phyloP scores from a whole-genome alignment of 2,888 invertebrate genomes.

The Orgyia antiqua region DNA sequence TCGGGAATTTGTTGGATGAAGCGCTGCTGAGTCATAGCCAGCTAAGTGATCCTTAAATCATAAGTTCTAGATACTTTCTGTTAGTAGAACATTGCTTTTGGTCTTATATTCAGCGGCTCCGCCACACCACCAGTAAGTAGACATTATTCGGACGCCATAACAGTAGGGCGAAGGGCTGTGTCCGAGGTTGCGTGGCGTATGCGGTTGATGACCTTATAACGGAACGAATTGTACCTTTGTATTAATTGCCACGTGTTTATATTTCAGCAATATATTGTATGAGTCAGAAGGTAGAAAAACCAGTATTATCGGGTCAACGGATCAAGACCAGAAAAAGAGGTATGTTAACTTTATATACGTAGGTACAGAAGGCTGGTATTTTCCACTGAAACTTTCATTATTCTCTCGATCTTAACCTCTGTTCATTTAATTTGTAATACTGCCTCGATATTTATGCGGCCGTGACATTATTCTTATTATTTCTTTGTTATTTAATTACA shows the following conservation, averaged over 20 bases:
- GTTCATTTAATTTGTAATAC: too few relatives aligned
- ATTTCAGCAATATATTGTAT: constrained; percentile 94
- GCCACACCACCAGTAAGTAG: constrained; percentile 42
- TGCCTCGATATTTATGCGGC: too few relatives aligned
- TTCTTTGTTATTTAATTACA: too few relatives aligned
- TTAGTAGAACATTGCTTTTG: constrained; percentile 32
- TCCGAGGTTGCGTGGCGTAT: constrained; percentile 27
- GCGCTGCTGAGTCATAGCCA: constrained; percentile 42
- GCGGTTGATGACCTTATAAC: constrained; percentile 66
- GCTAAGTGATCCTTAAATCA: constrained; percentile 32
- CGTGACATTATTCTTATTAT: too few relatives aligned
- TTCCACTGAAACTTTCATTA: too few relatives aligned
- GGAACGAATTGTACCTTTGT: constrained; percentile 34
- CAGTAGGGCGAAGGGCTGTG: constrained; percentile 33
- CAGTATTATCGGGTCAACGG: constrained; percentile 99
- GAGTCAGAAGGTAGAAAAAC: constrained; percentile 99
- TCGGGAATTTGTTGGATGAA: constrained; percentile 18
- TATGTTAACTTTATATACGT: constrained; percentile 57
- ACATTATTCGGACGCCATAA: constrained; percentile 45
- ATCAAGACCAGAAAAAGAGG: constrained; percentile 99
- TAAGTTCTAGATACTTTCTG: too few relatives aligned
- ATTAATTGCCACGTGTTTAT: constrained; percentile 74
- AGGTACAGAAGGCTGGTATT: too few relatives aligned
- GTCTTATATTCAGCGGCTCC: constrained; percentile 31
- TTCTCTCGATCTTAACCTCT: too few relatives aligned